Percentiles rank a stretch among this genome's conserved stretches.
These are phyloP conservation scores for Lepidochrysops patricia DNA, from an alignment of 2,888 invertebrate species.

Conservation along the genomic window DNA sequence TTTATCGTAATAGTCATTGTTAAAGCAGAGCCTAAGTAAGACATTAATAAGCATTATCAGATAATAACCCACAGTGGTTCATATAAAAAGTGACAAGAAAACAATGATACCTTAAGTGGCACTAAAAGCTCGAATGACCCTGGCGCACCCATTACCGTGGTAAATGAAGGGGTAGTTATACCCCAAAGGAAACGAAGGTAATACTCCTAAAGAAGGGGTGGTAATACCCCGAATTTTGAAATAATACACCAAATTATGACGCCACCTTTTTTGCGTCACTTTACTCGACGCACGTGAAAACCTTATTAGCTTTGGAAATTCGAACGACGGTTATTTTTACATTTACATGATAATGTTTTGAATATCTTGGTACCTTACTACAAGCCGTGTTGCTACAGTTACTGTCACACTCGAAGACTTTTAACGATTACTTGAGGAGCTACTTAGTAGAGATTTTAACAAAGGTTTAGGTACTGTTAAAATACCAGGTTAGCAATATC, in stretches of 20 bases:
- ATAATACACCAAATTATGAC: conserved; percentile 1
- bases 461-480: no score
- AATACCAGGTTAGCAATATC: no score
- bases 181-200: neutral
- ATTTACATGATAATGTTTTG: neutral
- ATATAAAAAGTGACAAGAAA: conserved; percentile 24
- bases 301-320: neutral
- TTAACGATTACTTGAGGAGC: no score
- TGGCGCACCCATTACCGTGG: neutral
- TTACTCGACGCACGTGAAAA: neutral
- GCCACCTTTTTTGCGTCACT: neutral
- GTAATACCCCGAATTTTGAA: neutral
- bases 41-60: neutral
- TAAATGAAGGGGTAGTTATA: neutral
- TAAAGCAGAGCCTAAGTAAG: neutral
- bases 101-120: conserved; percentile 9
- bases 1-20: no score
- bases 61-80: neutral
- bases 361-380: no score
- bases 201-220: neutral
- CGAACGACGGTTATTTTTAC: neutral
- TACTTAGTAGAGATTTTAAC: no score
- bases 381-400: no score
- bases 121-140: conserved; percentile 9
- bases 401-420: no score